Evolutionary conservation across 2,888 invertebrate species (phyloP), one percentile per base, ranked within the genome.

Genomic region (Pharmacophagus antenor): DNA sequence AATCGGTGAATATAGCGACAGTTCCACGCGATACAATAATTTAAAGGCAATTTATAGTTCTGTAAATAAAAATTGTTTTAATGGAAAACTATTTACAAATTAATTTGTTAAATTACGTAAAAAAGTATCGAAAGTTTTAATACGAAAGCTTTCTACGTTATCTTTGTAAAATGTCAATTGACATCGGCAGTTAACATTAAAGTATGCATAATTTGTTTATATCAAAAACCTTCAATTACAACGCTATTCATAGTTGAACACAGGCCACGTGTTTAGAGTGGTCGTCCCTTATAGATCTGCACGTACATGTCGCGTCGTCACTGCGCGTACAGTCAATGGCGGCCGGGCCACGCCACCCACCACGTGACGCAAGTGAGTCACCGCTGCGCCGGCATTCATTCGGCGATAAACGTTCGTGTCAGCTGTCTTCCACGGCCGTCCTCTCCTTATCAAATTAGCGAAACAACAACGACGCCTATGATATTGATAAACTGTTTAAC

Each of bases 371-470:
- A 46, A 49, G 52, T 61, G 61, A 61, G 42, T 61, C 63, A 63
- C 44, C 31, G n/a, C n/a, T n/a, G n/a, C 23, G 61, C 21, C 56
- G 56, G 72, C 70, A 66, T 72, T 74, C 79, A 79, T 79, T 79
- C 72, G 76, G 61, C 65, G 73, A 74, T 72, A 73, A 73, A 70
- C 69, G 68, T 63, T 54, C 47, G 53, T 62, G 68, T 74, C 75
- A 74, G 76, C 73, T 76, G 77, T 70, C 67, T 65, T 67, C 55
- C 56, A 49, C 56, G 58, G 31, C 47, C 22, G 52, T 17, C 18
- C 44, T 15, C 47, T 15, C 46, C 52, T 52, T 62, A 62, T 62
- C 59, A 48, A 55, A 54, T 42, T 46, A 6, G 23, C 48, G 54
- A 56, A 53, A 62, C 22, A 41, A 37, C 49, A 50, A 31, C 31